Percentiles rank a stretch among this genome's conserved stretches.
phyloP scores from a whole-genome alignment of 1,140 invertebrate genomes.

The Acromyrmex charruanus region DNA sequence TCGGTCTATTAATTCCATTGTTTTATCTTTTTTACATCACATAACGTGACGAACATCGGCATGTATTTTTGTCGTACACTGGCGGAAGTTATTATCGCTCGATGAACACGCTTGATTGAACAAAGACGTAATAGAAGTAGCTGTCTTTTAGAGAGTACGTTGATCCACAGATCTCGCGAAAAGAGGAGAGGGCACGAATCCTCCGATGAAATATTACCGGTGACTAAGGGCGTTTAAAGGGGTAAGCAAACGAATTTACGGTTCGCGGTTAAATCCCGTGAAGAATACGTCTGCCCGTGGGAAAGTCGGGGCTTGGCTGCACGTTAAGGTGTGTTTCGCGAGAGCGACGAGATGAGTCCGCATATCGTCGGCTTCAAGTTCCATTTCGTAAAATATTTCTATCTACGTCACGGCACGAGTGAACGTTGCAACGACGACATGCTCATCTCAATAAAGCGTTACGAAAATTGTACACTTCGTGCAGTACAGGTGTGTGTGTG shows the following conservation, averaged over 20 bases:
- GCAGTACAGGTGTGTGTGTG: background rate
- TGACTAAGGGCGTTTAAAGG: constrained; percentile 57
- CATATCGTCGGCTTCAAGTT: constrained; percentile 39
- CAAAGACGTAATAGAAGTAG: constrained; percentile 28
- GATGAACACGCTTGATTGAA: constrained; percentile 19
- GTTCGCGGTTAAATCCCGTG: constrained; percentile 59
- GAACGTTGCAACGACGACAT: constrained; percentile 45
- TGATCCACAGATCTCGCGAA: constrained; percentile 51
- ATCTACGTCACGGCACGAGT: constrained; percentile 17
- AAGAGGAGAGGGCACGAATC: background rate
- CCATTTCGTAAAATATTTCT: constrained; percentile 61
- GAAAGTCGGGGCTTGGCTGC: constrained; percentile 41
- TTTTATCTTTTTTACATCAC: background rate
- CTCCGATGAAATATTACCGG: constrained; percentile 51
- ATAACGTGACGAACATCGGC: background rate
- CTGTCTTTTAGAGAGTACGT: background rate
- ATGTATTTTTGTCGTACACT: background rate
- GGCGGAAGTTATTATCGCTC: constrained; percentile 15
- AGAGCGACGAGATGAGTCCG: constrained; percentile 14
- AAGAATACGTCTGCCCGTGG: constrained; percentile 53
- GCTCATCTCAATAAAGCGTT: constrained; percentile 62
- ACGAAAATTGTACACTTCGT: constrained; percentile 44
- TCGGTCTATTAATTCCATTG: background rate
- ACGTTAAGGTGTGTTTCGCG: constrained; percentile 24
- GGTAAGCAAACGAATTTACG: constrained; percentile 55